Evolutionary conservation across 2,888 invertebrate species (phyloP), one percentile per base, ranked within the genome.

Genomic region (Augiades crinisus): DNA sequence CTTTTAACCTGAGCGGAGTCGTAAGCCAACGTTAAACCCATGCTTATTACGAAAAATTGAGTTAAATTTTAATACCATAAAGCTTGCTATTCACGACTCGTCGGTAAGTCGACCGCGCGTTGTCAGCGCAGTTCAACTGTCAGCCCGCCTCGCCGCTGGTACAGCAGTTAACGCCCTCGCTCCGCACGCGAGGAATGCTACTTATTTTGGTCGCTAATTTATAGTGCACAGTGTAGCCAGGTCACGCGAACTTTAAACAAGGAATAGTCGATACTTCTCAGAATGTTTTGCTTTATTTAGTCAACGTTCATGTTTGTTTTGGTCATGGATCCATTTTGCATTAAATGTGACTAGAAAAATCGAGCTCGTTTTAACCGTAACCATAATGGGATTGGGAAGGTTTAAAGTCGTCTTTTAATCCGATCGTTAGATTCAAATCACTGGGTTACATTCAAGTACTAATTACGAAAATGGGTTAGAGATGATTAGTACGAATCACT

Each of bases 151-250:
- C 49, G 45, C 50, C 47, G 52, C 43, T 33, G 41, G 33, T 21
- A 12, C 33, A 7, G 66, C 65, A 68, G 71, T 75, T 72, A 75
- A 74, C 74, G 75, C 75, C 69, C 70, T 69, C 65, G 65, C 61
- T 54, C 56, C 58, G 58, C 58, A 57, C 59, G 55, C 64, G 60
- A 61, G 64, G 70, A 70, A 72, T 67, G 74, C 67, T 71, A 76
- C 75, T 78, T 80, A 78, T 80, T 81, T 81, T 68, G 63, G 78
- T 78, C 70, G 72, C 76, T 72, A 79, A 78, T 81, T 80, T 79
- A 81, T 75, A 72, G 68, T 70, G 64, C 43, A 47, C 37, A 37
- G 44, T 44, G 16, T 37, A 36, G 37, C 19, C 37, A 22, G 37
- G 51, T 44, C 51, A 44, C 37, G 51, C 44, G 16, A 44, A 51